Evolutionary conservation across 2,797 vertebrate species (phyloP).

Genomic region (Peromyscus nudipes): DNA sequence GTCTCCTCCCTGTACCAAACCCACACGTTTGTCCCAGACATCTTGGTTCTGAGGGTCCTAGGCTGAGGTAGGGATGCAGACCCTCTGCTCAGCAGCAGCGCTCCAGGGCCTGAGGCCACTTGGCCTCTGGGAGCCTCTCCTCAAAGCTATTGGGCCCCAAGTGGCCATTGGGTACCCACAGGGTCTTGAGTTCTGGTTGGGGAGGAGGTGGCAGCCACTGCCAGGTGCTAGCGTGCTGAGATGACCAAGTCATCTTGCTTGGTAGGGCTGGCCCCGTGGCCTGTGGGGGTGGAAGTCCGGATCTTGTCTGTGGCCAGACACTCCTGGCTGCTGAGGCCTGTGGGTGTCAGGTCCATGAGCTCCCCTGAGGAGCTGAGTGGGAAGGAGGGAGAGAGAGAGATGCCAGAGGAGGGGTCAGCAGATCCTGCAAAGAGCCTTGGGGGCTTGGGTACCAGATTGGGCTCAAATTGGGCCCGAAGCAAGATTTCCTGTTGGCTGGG

Average conservation of each 20-base stretch:
- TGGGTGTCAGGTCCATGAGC: conserved; percentile 97
- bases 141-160: not conserved
- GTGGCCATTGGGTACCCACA: not conserved
- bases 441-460: conserved; percentile 97
- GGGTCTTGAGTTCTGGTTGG: conserved; percentile 65
- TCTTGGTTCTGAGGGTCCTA: conserved; percentile 76
- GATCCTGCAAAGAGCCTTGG: conserved; percentile 97
- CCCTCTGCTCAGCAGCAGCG: conserved; percentile 75
- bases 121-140: not conserved
- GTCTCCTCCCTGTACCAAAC: not conserved
- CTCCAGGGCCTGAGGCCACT: conserved; percentile 43
- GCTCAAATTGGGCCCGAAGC: conserved; percentile 96
- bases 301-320: conserved; percentile 92
- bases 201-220: conserved; percentile 63
- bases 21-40: not conserved
- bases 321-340: conserved; percentile 92
- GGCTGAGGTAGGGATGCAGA: conserved; percentile 89
- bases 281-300: conserved; percentile 92
- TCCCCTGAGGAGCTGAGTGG: conserved; percentile 97
- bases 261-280: conserved; percentile 85
- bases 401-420: conserved; percentile 97
- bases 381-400: conserved; percentile 98
- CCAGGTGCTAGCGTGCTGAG: conserved; percentile 88
- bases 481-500: conserved; percentile 94
- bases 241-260: conserved; percentile 91